phyloP scores from a whole-genome alignment of 2,888 invertebrate genomes.

The Diarsia rubi region DNA sequence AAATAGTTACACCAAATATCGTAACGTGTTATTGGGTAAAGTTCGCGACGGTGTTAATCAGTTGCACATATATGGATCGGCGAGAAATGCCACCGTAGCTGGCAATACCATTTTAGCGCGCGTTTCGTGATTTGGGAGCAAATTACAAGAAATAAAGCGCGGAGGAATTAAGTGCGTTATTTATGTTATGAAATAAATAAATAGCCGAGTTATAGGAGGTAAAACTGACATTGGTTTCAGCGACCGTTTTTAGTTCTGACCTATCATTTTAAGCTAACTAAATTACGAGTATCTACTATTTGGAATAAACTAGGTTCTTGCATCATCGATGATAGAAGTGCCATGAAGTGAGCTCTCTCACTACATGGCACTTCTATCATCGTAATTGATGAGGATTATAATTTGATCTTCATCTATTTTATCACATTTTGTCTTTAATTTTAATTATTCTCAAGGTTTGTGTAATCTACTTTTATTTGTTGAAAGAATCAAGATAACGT shows the following conservation, averaged over 20 bases:
- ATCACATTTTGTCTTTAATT: too few species aligned
- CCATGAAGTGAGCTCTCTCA: too few species aligned
- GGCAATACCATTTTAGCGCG: conserved; percentile 45
- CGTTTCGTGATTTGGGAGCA: conserved; percentile 56
- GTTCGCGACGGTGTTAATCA: conserved; percentile 56
- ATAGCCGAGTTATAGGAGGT: neutral
- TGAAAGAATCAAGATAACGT: neutral
- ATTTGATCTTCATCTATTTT: neutral
- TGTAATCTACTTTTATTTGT: neutral
- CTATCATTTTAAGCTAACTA: too few species aligned
- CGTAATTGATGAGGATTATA: neutral
- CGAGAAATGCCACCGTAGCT: conserved; percentile 46
- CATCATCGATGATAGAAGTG: too few species aligned
- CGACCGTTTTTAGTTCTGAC: neutral
- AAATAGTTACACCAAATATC: conserved; percentile 56
- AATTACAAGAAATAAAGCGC: conserved; percentile 41
- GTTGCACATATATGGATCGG: conserved; percentile 49
- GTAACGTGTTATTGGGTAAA: conserved; percentile 59
- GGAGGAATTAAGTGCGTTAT: neutral
- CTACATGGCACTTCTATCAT: neutral
- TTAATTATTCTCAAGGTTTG: neutral
- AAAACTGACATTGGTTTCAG: neutral
- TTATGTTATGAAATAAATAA: neutral
- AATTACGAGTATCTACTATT: too few species aligned
- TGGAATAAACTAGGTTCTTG: neutral